Conservation (phyloP, 1,140 invertebrate genomes). For the Megalonaias nervosa region DNA sequence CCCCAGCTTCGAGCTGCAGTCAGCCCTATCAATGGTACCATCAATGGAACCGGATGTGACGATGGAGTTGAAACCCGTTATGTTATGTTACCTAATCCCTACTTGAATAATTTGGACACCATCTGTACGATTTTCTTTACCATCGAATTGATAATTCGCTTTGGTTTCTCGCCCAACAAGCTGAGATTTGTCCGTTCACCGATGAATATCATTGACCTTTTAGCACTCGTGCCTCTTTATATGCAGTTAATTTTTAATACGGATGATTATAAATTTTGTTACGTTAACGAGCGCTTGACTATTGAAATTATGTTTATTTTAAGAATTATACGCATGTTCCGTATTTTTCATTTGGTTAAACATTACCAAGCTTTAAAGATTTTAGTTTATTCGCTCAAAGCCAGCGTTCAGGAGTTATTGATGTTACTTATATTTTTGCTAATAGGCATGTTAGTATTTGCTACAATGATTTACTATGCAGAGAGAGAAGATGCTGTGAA, state of each 20-base stretch:
- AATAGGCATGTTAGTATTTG: conserved; percentile 97
- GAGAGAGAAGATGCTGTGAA: conserved; percentile 77
- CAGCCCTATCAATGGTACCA: conserved; percentile 75
- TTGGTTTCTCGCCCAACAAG: conserved; percentile 70
- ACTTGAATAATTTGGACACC: conserved; percentile 54
- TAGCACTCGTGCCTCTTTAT: conserved; percentile 72
- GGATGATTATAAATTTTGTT: conserved; percentile 51
- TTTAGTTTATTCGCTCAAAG: conserved; percentile 63
- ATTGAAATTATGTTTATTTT: conserved; percentile 65
- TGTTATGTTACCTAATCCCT: conserved; percentile 45
- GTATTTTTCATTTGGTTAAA: conserved; percentile 66
- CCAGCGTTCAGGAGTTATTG: conserved; percentile 66
- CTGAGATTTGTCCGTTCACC: conserved; percentile 66
- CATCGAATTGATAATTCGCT: conserved; percentile 69
- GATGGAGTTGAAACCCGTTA: conserved; percentile 25
- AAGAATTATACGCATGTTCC: conserved; percentile 65
- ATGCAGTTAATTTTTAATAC: conserved; percentile 59
- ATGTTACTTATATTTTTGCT: conserved; percentile 97
- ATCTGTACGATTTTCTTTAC: conserved; percentile 73
- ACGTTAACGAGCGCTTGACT: conserved; percentile 56
- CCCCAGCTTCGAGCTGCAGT: conserved; percentile 87
- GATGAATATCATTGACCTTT: conserved; percentile 73
- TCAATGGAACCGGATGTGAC: conserved; percentile 8
- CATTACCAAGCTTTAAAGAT: conserved; percentile 65
- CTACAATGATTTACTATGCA: conserved; percentile 97